Percentiles rank a stretch among this genome's conserved stretches.
phyloP scores from a whole-genome alignment of 2,888 invertebrate species.

The Cryptocephalus primarius region DNA sequence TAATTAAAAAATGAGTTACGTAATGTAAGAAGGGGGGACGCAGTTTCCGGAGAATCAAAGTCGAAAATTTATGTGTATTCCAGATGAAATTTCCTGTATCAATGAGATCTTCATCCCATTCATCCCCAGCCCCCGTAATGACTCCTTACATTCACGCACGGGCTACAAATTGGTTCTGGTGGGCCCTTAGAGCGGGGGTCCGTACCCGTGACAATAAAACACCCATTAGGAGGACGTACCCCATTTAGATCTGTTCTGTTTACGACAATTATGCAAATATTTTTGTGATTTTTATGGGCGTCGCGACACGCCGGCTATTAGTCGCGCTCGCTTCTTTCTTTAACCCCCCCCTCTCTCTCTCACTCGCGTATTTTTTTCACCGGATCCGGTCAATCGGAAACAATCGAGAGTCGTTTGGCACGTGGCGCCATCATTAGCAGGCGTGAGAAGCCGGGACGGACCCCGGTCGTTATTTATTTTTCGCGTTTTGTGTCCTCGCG shows the following conservation, averaged over 20 bases:
- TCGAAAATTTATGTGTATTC: no score
- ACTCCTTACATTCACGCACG: no score
- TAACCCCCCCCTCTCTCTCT: constrained; percentile 17
- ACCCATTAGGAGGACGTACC: constrained; percentile 1
- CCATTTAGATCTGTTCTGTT: constrained; percentile 10
- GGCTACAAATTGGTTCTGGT: no score
- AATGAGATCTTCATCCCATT: not conserved
- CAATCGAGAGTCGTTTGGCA: constrained; percentile 28
- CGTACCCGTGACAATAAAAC: constrained; percentile 2
- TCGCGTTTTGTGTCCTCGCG: not conserved
- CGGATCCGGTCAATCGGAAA: constrained; percentile 31
- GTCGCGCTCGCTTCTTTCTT: constrained; percentile 16
- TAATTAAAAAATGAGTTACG: no score
- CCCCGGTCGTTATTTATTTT: constrained; percentile 2
- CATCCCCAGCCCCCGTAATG: not conserved
- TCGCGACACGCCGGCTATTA: constrained; percentile 20
- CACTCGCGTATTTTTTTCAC: constrained; percentile 20
- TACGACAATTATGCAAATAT: constrained; percentile 23
- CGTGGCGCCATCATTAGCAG: constrained; percentile 37
- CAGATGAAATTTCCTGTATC: no score
- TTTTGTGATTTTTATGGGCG: constrained; percentile 19
- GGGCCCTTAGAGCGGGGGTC: no score
- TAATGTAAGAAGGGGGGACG: no score
- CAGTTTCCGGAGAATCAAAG: no score
- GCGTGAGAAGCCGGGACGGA: constrained; percentile 29